Conservation (phyloP, 2,113 vertebrate genomes). For the Columbina picui region DNA sequence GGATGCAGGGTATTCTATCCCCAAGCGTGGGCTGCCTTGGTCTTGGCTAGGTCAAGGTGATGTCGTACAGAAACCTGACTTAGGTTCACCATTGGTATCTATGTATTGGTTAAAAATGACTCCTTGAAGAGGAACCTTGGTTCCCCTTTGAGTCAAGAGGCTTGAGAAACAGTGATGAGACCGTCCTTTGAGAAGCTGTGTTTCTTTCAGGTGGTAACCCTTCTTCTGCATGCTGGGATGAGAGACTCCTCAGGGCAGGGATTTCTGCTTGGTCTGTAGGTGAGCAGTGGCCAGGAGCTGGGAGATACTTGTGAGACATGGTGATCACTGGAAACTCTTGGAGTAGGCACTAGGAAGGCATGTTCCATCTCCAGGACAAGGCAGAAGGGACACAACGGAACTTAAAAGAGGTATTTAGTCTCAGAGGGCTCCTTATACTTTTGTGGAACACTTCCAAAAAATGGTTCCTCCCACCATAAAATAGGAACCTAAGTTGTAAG, state of each 20-base stretch:
- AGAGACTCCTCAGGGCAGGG: background rate
- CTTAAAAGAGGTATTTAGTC: background rate
- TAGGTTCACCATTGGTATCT: background rate
- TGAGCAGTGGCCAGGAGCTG: background rate
- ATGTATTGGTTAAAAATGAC: background rate
- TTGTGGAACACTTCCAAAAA: background rate
- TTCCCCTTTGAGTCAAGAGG: background rate
- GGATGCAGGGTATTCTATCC: background rate
- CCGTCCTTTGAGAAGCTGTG: background rate
- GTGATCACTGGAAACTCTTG: background rate
- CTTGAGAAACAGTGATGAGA: background rate
- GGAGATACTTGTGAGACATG: background rate
- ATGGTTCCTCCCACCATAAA: background rate
- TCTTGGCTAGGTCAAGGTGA: background rate
- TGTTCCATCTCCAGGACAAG: background rate
- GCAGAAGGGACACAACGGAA: background rate
- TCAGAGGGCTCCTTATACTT: background rate
- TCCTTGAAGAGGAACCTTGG: background rate
- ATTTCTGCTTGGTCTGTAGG: background rate
- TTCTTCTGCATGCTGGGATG: background rate
- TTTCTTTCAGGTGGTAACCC: background rate
- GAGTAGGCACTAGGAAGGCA: background rate
- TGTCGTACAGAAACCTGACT: background rate
- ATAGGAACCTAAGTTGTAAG: background rate
- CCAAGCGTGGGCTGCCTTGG: fast-evolving